Conservation (phyloP, 2,113 vertebrate genomes). For the Recurvirostra avosetta region DNA sequence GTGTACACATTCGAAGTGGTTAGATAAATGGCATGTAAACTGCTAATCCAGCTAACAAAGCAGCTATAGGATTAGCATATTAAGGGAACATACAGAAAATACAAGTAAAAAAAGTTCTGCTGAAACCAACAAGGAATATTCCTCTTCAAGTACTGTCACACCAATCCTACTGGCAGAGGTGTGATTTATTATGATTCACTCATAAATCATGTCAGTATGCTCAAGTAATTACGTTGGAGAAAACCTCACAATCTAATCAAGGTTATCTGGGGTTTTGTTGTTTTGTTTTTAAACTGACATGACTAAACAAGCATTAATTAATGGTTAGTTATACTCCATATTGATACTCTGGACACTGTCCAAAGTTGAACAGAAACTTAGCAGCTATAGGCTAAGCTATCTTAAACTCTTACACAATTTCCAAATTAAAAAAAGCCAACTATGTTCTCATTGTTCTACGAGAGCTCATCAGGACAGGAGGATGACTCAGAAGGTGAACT, state of each 20-base stretch:
- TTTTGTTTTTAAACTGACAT: not conserved
- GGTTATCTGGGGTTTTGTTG: not conserved
- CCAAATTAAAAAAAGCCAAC: not conserved
- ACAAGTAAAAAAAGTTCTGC: not conserved
- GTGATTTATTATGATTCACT: not conserved
- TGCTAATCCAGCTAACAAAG: not conserved
- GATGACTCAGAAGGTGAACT: slow-evolving; percentile 33
- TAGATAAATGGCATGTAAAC: not conserved
- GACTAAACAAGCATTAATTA: not conserved
- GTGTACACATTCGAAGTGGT: not conserved
- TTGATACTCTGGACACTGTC: not conserved
- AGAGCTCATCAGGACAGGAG: not conserved
- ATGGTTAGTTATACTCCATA: not conserved
- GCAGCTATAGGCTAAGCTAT: not conserved
- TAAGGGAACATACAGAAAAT: not conserved
- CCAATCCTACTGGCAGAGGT: not conserved
- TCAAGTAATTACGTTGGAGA: not conserved
- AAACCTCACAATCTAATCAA: not conserved
- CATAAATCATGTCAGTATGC: not conserved
- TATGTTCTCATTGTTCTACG: not conserved
- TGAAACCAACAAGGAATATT: not conserved
- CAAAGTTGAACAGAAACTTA: not conserved
- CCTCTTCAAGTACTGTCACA: not conserved
- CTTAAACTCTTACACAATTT: not conserved
- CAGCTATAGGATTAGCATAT: not conserved